These are phyloP conservation scores for Porites divaricata DNA, from an alignment of 92 coral and sea anemone species.

Conservation along the genomic window DNA sequence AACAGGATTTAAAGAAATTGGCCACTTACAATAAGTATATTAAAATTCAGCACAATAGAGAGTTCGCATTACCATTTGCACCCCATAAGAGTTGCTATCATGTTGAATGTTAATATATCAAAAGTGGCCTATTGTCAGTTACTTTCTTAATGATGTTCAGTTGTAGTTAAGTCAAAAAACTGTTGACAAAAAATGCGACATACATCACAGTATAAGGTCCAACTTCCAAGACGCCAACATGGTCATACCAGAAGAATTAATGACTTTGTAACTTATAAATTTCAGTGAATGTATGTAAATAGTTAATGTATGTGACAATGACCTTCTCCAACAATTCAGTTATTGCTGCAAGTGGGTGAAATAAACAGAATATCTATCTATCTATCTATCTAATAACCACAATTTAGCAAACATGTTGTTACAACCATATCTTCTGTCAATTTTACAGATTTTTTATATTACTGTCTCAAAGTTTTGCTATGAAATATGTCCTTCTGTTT, in stretches of 20 bases:
- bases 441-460: neutral
- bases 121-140: conserved; percentile 5
- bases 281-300: no score
- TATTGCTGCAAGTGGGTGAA: conserved; percentile 19
- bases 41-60: conserved; percentile 18
- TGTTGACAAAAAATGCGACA: conserved; percentile 15
- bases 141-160: neutral
- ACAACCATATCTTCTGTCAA: conserved; percentile 1
- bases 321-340: conserved; percentile 28
- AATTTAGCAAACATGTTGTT: conserved; percentile 3
- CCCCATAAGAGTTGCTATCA: conserved; percentile 28
- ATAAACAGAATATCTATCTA: no score
- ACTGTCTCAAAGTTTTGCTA: conserved; percentile 6
- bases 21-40: conserved; percentile 20
- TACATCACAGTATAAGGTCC: no score
- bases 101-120: neutral
- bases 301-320: no score
- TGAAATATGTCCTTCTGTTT: conserved; percentile 5
- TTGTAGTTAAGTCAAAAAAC: conserved; percentile 5
- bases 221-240: no score
- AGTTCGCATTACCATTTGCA: conserved; percentile 17
- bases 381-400: no score
- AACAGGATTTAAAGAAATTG: conserved; percentile 21
- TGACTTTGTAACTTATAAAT: no score
- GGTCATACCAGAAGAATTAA: no score